A percentile compares a stretch with the other conserved stretches of the same genome.
These are phyloP conservation scores for Philopedon plagiatum DNA, from an alignment of 2,888 invertebrate species.

Conservation along the genomic window DNA sequence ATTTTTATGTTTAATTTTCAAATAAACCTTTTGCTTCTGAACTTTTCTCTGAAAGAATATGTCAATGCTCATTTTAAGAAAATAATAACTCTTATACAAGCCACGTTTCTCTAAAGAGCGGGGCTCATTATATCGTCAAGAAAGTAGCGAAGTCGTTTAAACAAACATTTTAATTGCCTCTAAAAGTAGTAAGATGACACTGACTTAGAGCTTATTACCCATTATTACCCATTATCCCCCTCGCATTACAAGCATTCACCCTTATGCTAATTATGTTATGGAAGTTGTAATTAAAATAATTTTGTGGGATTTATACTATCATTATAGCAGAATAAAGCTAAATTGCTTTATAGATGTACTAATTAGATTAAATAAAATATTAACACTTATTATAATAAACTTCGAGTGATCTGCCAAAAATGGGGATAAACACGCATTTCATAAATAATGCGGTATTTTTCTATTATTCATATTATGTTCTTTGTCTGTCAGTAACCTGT, in stretches of 20 bases:
- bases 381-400: not conserved
- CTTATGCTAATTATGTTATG: constrained; percentile 30
- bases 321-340: not conserved
- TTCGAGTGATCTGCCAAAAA: no score
- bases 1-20: no score
- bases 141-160: constrained; percentile 15
- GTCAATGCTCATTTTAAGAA: not conserved
- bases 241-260: constrained; percentile 20
- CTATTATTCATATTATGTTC: no score
- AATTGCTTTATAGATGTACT: not conserved
- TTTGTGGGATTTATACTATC: constrained; percentile 18
- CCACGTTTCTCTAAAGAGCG: constrained; percentile 4
- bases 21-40: no score
- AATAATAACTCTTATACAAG: not conserved
- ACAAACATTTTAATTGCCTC: constrained; percentile 27
- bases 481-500: no score
- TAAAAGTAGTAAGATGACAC: constrained; percentile 26
- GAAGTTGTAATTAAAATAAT: constrained; percentile 29
- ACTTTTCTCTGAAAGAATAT: no score
- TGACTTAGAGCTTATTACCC: constrained; percentile 26
- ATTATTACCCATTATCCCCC: constrained; percentile 24
- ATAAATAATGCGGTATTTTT: no score
- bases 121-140: constrained; percentile 12
- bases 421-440: no score
- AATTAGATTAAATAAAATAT: not conserved